Evolutionary conservation across 2,888 invertebrate genomes (phyloP), one percentile per base, ranked within the genome.

Genomic region (Drosophila austrosaltans): DNA sequence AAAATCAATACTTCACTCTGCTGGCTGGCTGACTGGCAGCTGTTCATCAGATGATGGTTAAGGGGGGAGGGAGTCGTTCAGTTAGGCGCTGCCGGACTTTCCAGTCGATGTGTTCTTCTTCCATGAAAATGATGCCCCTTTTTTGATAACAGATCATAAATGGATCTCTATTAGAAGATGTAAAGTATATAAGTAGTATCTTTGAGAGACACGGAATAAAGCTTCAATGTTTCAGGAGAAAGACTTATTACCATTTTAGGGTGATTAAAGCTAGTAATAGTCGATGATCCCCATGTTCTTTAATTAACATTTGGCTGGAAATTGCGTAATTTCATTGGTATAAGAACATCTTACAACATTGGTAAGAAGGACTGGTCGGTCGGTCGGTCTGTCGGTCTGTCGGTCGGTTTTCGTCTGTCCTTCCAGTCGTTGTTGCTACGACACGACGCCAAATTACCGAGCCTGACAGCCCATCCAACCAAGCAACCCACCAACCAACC

Each of bases 261-360:
- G 1, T 7, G 36, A 36, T 8, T 10, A 8, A 2, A 36, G 36
- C 36, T 36, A 36, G 8, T 3, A 1, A 8, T 8, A 8, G 20
- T 8, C 28, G 36, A 58, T 57, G 36, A 58, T 57, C 44, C 36
- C 36, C 36, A 36, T 48, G 25, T 48, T 25, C 20, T 48, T 22
- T 16, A 42, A 42, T n/a, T 42, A 5, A 42, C 48, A 25, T 48
- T 62, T 53, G 10, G 22, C 79, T 85, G 87, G 84, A 87, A 90
- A 78, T 90, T 90, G 89, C 88, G 89, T 89, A 90, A 89, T 87
- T 89, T 78, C 63, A 64, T 76, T 72, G 78, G 76, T 71, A 39
- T 62, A 76, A 72, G 67, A 68, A 69, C 81, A 70, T 69, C 75
- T 76, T 78, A 72, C 62, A 68, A 74, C 39, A 36, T 39, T 56